Percentiles rank a stretch among this genome's conserved stretches.
phyloP scores from a whole-genome alignment of 2,113 vertebrate species.

The Tupaia tana region DNA sequence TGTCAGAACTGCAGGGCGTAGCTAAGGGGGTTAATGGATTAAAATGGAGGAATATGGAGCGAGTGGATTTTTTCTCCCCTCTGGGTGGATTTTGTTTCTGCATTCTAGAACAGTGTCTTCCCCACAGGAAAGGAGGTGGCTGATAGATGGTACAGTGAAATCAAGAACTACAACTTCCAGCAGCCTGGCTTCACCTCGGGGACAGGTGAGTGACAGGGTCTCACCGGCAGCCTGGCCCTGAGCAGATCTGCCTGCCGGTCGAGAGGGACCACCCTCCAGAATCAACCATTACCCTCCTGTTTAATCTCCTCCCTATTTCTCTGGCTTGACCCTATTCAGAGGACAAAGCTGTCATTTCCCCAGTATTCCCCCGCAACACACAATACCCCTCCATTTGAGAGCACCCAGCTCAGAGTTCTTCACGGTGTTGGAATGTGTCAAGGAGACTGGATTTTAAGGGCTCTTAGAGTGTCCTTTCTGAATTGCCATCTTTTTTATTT shows the following conservation, averaged over 20 bases:
- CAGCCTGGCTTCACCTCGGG: conserved; percentile 96
- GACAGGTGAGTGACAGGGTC: conserved; percentile 90
- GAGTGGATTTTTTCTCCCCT: too few relatives aligned
- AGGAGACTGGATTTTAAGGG: neutral
- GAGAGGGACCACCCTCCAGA: neutral
- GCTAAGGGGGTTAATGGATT: neutral
- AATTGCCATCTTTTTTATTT: neutral
- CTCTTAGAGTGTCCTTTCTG: neutral
- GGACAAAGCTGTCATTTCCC: neutral
- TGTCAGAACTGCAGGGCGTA: neutral
- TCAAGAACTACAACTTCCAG: conserved; percentile 97
- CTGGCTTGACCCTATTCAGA: neutral
- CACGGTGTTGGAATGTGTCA: neutral
- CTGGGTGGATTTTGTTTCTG: neutral
- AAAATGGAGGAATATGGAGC: neutral
- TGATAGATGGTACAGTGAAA: conserved; percentile 98
- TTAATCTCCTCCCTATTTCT: neutral
- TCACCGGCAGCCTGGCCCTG: neutral
- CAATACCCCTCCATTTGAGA: neutral
- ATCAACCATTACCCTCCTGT: neutral
- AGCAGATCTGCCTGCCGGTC: neutral
- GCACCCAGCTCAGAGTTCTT: neutral
- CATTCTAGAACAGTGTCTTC: conserved; percentile 56
- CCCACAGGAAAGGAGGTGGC: conserved; percentile 94
- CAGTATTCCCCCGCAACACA: neutral